phyloP scores from a whole-genome alignment of 2,113 vertebrate species.

The Zosterops hypoxanthus region DNA sequence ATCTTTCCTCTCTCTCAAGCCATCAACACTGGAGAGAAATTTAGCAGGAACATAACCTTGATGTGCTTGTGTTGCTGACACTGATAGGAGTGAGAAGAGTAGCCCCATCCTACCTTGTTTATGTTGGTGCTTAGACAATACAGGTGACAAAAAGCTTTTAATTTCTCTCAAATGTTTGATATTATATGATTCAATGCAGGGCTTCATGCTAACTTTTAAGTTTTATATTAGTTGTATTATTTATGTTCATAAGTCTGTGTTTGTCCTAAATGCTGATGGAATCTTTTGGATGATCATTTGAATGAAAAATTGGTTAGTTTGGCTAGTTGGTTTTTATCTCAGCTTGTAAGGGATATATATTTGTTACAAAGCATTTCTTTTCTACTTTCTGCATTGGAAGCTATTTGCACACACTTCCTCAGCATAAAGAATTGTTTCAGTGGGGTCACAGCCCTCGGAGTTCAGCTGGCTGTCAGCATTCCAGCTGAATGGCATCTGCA shows the following conservation, averaged over 20 bases:
- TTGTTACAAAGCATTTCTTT: neutral
- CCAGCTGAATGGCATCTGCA: slow-evolving; percentile 57
- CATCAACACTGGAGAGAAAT: neutral
- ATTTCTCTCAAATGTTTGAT: neutral
- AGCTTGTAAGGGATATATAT: neutral
- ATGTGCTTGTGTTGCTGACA: neutral
- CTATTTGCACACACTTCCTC: slow-evolving; percentile 47
- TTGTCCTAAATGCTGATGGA: neutral
- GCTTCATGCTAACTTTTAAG: rapidly evolving
- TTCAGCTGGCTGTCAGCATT: slow-evolving; percentile 58
- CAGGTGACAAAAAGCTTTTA: neutral
- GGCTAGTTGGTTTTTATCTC: neutral
- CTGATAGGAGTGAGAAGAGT: neutral
- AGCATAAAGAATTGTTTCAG: slow-evolving; percentile 60
- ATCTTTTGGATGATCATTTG: neutral
- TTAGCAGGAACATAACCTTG: neutral
- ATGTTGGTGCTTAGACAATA: neutral
- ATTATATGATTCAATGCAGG: neutral
- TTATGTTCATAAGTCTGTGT: neutral
- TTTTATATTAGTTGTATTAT: neutral
- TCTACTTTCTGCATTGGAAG: slow-evolving; percentile 20
- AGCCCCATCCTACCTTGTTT: neutral
- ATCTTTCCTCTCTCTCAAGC: neutral
- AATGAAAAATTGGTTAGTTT: neutral
- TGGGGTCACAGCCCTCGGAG: slow-evolving; percentile 12